Evolutionary conservation across 2,797 vertebrate genomes (phyloP).

Genomic region (Crenichthys baileyi): DNA sequence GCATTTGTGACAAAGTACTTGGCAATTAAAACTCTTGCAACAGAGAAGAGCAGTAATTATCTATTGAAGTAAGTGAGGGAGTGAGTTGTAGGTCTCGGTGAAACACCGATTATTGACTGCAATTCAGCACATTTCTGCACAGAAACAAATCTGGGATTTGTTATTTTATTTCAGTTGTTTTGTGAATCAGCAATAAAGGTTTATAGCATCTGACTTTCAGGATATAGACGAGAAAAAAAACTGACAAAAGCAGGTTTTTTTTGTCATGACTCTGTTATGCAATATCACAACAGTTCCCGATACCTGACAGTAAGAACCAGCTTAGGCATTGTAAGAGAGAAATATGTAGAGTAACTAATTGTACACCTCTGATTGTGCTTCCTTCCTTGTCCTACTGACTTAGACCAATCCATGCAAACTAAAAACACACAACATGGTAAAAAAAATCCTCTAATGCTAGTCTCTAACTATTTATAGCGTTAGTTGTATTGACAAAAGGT

Average conservation of each 20-base stretch:
- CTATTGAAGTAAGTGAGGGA: not conserved
- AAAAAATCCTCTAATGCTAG: not conserved
- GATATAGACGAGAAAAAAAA: slow-evolving; percentile 40
- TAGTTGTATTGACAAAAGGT: not conserved
- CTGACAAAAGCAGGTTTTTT: not conserved
- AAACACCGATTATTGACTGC: not conserved
- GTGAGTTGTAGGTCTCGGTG: not conserved
- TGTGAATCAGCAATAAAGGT: not conserved
- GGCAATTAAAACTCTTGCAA: slow-evolving; percentile 1
- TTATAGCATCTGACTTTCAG: slow-evolving; percentile 18
- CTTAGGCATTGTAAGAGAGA: not conserved
- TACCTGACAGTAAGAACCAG: slow-evolving; percentile 8
- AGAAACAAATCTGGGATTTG: slow-evolving; percentile 1
- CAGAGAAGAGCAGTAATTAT: not conserved
- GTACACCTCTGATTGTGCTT: not conserved
- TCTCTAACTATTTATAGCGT: not conserved
- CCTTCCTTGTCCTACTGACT: not conserved
- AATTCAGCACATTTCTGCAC: slow-evolving; percentile 27
- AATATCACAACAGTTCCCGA: not conserved
- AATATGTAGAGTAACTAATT: not conserved
- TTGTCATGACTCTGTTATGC: not conserved
- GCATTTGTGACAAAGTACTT: not conserved
- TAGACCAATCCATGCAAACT: not conserved
- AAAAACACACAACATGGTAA: not conserved
- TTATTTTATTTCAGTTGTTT: not conserved